Conservation (phyloP, 37 sponge, comb jelly and placozoan species). For the Petrosia ficiformis region DNA sequence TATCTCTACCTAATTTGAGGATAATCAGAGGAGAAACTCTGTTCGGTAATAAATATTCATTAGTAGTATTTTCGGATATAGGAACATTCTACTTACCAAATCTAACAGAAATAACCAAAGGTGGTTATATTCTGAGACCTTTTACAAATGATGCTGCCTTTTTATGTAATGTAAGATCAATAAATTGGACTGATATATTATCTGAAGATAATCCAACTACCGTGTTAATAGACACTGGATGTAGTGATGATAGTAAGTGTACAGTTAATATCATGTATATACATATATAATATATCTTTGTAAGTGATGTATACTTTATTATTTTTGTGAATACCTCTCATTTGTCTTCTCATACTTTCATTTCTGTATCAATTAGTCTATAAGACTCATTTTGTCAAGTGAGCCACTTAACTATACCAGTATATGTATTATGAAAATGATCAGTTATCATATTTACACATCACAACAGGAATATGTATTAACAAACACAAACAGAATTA, state of each 20-base stretch:
- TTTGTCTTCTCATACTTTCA: too few relatives aligned
- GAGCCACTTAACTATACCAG: too few relatives aligned
- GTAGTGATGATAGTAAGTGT: neutral
- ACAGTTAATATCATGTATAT: too few relatives aligned
- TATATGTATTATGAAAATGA: too few relatives aligned
- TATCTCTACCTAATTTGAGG: constrained; percentile 53
- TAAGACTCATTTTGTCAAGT: too few relatives aligned
- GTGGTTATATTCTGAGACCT: constrained; percentile 14
- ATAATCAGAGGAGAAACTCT: constrained; percentile 38
- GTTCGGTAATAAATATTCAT: neutral
- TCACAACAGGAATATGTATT: too few relatives aligned
- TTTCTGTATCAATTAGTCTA: too few relatives aligned
- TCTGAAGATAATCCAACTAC: neutral
- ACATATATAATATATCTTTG: too few relatives aligned
- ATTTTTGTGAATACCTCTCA: too few relatives aligned
- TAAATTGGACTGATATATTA: constrained; percentile 61
- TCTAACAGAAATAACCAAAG: constrained; percentile 48
- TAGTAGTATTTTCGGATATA: constrained; percentile 13
- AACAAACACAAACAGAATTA: too few relatives aligned
- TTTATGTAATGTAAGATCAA: constrained; percentile 29
- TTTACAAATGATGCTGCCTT: neutral
- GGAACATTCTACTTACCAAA: constrained; percentile 36
- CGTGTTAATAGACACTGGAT: neutral
- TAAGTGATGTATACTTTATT: too few relatives aligned
- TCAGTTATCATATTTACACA: too few relatives aligned